These are phyloP conservation scores for Aspidapion aeneum DNA, from an alignment of 2,888 invertebrate species.

Conservation along the genomic window DNA sequence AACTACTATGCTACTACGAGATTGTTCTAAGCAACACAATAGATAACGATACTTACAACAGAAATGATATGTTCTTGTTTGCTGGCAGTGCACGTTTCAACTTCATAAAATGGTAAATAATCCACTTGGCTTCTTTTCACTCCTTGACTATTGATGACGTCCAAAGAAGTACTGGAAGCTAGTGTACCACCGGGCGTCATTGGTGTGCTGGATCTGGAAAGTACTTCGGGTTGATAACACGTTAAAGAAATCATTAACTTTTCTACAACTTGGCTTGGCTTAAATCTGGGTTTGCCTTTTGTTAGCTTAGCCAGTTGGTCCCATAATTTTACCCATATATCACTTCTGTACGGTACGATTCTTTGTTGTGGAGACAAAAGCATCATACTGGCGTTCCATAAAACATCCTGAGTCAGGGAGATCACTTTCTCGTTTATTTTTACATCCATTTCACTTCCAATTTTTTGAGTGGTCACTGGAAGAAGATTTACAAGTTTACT, in stretches of 20 bases:
- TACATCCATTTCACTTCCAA: constrained; percentile 58
- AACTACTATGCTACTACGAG: too few species aligned
- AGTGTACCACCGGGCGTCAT: constrained; percentile 67
- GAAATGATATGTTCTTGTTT: constrained; percentile 87
- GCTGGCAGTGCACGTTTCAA: constrained; percentile 82
- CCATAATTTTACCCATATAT: constrained; percentile 83
- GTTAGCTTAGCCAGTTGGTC: constrained; percentile 61
- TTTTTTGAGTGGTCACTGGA: constrained; percentile 64
- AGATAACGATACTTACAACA: constrained; percentile 63
- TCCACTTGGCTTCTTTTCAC: constrained; percentile 50
- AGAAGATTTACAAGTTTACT: constrained; percentile 63
- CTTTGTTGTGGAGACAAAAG: constrained; percentile 80
- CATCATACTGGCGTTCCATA: constrained; percentile 82
- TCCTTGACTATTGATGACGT: constrained; percentile 50
- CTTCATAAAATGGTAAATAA: constrained; percentile 73
- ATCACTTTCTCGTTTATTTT: constrained; percentile 56
- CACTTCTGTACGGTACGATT: constrained; percentile 75
- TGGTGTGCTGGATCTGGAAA: constrained; percentile 81
- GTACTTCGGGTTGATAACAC: constrained; percentile 84
- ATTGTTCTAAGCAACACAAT: too few species aligned
- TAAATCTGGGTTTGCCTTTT: constrained; percentile 60
- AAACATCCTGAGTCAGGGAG: constrained; percentile 67
- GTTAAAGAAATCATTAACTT: constrained; percentile 76
- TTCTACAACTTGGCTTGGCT: constrained; percentile 68
- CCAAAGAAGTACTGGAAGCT: constrained; percentile 46